These are phyloP conservation scores for Diarsia dahlii DNA, from an alignment of 2,888 invertebrate species.

Conservation along the genomic window DNA sequence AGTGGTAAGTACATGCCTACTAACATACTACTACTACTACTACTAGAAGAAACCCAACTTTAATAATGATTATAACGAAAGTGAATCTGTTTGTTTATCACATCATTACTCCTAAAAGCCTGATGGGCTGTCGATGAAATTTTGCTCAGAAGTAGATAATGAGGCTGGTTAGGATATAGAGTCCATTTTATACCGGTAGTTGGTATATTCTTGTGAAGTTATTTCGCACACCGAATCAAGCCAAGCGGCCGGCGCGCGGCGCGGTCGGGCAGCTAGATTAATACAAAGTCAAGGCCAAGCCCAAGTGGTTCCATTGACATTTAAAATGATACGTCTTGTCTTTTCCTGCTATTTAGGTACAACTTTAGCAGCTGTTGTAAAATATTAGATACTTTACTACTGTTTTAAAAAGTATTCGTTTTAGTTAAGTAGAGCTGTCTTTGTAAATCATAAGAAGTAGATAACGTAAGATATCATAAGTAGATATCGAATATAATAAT, in stretches of 20 bases:
- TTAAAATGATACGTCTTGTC: background rate
- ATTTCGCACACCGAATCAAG: background rate
- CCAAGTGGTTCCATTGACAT: background rate
- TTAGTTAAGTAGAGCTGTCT: too few species aligned
- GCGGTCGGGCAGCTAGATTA: background rate
- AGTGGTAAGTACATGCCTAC: slow-evolving; percentile 72
- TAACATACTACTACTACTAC: background rate
- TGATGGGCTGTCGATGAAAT: background rate
- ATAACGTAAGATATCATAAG: too few species aligned
- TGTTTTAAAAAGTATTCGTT: background rate
- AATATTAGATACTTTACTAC: background rate
- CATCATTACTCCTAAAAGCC: background rate
- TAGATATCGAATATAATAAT: too few species aligned
- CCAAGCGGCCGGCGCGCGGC: accelerated
- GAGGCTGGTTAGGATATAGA: background rate
- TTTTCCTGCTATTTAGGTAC: background rate
- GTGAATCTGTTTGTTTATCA: background rate
- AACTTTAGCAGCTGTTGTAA: background rate
- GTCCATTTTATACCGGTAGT: background rate
- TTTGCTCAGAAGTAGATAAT: background rate
- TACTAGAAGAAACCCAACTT: background rate
- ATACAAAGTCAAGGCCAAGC: background rate
- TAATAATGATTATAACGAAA: background rate
- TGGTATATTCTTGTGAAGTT: background rate
- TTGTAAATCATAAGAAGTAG: too few species aligned